A percentile compares a stretch with the other conserved stretches of the same genome.
These are phyloP conservation scores for Diaperis boleti DNA, from an alignment of 2,888 invertebrate genomes.

Conservation along the genomic window DNA sequence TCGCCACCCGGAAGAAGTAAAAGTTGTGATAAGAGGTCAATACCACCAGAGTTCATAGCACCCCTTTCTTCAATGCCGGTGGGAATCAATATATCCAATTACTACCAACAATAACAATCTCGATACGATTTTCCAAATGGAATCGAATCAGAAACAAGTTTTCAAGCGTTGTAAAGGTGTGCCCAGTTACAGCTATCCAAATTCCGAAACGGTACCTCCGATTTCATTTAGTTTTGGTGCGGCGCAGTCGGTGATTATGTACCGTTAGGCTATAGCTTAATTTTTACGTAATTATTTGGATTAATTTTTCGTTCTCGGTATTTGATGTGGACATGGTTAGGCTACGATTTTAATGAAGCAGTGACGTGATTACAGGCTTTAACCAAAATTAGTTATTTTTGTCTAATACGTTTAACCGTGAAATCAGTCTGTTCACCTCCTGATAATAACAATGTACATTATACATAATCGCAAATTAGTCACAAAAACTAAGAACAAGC, in stretches of 20 bases:
- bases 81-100: slow-evolving; percentile 34
- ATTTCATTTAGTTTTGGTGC: slow-evolving; percentile 41
- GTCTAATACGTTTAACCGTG: too few species aligned
- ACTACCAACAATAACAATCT: slow-evolving; percentile 21
- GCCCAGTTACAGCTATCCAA: slow-evolving; percentile 51
- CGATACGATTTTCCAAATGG: slow-evolving; percentile 23
- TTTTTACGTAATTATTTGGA: slow-evolving; percentile 37
- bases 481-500: too few species aligned
- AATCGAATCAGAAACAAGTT: slow-evolving; percentile 34
- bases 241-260: slow-evolving; percentile 42
- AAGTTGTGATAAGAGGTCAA: slow-evolving; percentile 52
- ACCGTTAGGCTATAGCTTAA: slow-evolving; percentile 39
- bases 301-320: slow-evolving; percentile 21
- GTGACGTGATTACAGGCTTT: not conserved
- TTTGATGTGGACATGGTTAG: slow-evolving; percentile 3
- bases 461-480: too few species aligned
- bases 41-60: slow-evolving; percentile 44
- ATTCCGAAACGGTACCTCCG: slow-evolving; percentile 52
- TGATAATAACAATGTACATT: too few species aligned
- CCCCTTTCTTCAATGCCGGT: slow-evolving; percentile 23
- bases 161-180: slow-evolving; percentile 47
- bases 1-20: slow-evolving; percentile 52
- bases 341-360: not conserved
- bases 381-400: not conserved
- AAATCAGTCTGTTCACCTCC: too few species aligned